Conservation (phyloP, 2,113 vertebrate species). For the Heterotis niloticus region DNA sequence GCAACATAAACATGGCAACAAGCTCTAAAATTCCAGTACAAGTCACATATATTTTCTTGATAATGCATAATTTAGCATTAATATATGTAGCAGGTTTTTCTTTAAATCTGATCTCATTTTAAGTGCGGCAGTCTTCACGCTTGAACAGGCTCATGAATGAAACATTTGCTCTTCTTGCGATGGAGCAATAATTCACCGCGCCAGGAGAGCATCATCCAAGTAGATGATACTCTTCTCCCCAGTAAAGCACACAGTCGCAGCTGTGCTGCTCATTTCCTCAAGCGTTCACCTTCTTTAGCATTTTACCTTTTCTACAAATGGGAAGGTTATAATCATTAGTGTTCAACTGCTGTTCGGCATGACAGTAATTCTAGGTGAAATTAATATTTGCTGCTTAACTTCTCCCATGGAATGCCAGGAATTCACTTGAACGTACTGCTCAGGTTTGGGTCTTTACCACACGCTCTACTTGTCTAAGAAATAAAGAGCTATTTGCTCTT, state of each 20-base stretch:
- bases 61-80: not conserved
- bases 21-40: not conserved
- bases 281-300: conserved; percentile 27
- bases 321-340: conserved; percentile 23
- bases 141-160: conserved; percentile 1
- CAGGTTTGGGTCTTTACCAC: too few species aligned
- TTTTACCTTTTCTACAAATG: conserved; percentile 29
- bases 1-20: not conserved
- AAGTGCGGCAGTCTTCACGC: not conserved
- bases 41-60: not conserved
- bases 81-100: not conserved
- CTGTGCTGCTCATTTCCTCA: conserved; percentile 8
- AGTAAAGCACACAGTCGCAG: conserved; percentile 25
- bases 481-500: too few species aligned
- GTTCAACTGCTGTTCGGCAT: conserved; percentile 16
- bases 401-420: too few species aligned
- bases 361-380: conserved; percentile 17
- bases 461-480: too few species aligned
- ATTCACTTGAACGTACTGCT: too few species aligned
- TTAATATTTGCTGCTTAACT: not conserved
- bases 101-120: not conserved
- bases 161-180: conserved; percentile 8
- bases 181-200: not conserved
- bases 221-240: conserved; percentile 32
- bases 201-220: conserved; percentile 11